Evolutionary conservation across 2,797 vertebrate species (phyloP).

Genomic region (Enteromius treurensis): DNA sequence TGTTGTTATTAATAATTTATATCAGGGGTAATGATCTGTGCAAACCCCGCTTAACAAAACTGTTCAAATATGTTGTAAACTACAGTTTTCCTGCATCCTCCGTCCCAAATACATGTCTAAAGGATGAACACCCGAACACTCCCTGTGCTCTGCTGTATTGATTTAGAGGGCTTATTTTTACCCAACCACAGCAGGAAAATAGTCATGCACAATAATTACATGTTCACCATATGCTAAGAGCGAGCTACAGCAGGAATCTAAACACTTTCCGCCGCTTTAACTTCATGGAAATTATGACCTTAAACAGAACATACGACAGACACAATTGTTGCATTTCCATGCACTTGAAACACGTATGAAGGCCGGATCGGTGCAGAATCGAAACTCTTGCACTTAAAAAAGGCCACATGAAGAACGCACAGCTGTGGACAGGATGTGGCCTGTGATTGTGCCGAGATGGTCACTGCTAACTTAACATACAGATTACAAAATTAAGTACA

Average conservation of each 20-base stretch:
- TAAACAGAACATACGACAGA: neutral
- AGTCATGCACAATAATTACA: slow-evolving; percentile 47
- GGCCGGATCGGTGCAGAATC: neutral
- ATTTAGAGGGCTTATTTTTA: slow-evolving; percentile 55
- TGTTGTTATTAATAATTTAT: neutral
- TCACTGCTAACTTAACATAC: neutral
- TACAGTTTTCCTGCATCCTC: neutral
- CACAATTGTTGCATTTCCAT: neutral
- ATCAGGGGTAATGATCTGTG: too few species aligned
- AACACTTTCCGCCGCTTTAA: neutral
- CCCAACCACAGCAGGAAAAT: slow-evolving; percentile 15
- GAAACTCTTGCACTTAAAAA: slow-evolving; percentile 14
- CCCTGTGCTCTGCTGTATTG: slow-evolving; percentile 30
- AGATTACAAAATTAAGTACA: neutral
- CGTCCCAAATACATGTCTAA: neutral
- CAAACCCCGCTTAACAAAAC: neutral
- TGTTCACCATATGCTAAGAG: neutral
- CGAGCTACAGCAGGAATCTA: neutral
- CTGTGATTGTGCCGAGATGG: slow-evolving; percentile 4
- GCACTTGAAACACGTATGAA: neutral
- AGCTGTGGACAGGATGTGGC: slow-evolving; percentile 55
- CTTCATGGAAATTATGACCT: neutral
- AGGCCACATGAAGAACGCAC: neutral
- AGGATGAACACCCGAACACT: neutral
- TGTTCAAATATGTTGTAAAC: neutral